These are phyloP conservation scores for Ambastaia sidthimunki DNA, from an alignment of 2,797 vertebrate genomes.

Conservation along the genomic window DNA sequence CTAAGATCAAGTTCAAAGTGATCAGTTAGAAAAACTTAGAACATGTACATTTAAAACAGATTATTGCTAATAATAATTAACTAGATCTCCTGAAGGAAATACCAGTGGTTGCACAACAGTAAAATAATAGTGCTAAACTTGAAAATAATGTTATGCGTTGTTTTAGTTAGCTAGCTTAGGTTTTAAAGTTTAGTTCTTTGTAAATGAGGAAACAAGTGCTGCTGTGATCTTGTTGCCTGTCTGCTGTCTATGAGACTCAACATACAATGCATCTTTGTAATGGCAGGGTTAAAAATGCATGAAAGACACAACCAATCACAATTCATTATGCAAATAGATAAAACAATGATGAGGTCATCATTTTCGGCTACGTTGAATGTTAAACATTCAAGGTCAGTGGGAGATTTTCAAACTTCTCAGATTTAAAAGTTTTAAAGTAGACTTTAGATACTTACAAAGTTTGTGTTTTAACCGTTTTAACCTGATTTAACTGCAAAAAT, in stretches of 20 bases:
- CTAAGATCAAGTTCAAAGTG: constrained; percentile 26
- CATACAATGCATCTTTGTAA: background rate
- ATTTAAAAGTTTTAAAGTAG: no score
- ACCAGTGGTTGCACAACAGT: background rate
- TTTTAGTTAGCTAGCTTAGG: background rate
- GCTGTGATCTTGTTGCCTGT: background rate
- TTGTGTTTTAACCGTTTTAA: no score
- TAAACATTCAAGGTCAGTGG: background rate
- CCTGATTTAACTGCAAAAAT: no score
- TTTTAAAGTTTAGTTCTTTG: background rate
- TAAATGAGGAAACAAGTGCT: background rate
- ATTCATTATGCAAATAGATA: background rate
- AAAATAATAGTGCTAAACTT: background rate
- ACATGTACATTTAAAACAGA: background rate
- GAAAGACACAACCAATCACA: no score
- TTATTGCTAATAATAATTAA: constrained; percentile 25
- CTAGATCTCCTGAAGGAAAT: background rate
- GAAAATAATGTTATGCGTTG: background rate
- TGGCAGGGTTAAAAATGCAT: background rate
- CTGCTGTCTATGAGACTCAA: background rate
- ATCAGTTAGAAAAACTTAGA: background rate
- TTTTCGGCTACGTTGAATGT: background rate
- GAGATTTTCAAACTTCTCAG: background rate
- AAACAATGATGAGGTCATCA: background rate
- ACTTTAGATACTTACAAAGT: background rate